Conservation (phyloP, 2,888 invertebrate species). For the Philereme vetulata region DNA sequence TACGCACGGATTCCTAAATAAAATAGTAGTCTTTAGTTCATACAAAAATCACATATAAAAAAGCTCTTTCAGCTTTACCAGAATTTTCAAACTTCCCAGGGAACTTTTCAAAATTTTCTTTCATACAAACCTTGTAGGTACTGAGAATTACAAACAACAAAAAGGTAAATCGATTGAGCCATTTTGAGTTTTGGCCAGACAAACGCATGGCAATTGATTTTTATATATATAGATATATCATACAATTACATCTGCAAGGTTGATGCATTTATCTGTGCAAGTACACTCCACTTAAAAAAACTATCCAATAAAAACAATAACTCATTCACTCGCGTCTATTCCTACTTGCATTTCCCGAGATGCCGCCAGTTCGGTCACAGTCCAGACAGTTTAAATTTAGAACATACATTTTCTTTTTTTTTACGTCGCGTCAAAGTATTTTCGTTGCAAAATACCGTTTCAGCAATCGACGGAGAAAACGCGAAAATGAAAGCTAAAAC, state of each 20-base stretch:
- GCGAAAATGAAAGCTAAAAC: conserved; percentile 40
- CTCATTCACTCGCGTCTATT: conserved; percentile 61
- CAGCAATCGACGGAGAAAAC: conserved; percentile 44
- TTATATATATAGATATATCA: conserved; percentile 24
- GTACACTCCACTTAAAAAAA: conserved; percentile 40
- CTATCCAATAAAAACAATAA: conserved; percentile 51
- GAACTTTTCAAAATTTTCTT: too few relatives aligned
- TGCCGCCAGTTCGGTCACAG: conserved; percentile 50
- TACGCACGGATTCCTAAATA: too few relatives aligned
- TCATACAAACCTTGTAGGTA: too few relatives aligned
- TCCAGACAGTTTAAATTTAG: conserved; percentile 66
- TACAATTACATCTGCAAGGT: conserved; percentile 12
- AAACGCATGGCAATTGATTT: too few relatives aligned
- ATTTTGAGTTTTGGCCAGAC: too few relatives aligned
- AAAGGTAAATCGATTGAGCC: too few relatives aligned
- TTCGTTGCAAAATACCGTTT: conserved; percentile 66
- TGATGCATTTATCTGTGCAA: conserved; percentile 23
- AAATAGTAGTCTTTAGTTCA: too few relatives aligned
- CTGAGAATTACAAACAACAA: too few relatives aligned
- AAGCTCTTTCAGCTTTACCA: too few relatives aligned
- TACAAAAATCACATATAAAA: too few relatives aligned
- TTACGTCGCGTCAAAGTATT: conserved; percentile 65
- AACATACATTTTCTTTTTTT: conserved; percentile 48
- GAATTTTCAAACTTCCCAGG: too few relatives aligned
- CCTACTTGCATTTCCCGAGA: conserved; percentile 51